Conservation (phyloP, 1,140 invertebrate genomes). For the Formica selysi region DNA sequence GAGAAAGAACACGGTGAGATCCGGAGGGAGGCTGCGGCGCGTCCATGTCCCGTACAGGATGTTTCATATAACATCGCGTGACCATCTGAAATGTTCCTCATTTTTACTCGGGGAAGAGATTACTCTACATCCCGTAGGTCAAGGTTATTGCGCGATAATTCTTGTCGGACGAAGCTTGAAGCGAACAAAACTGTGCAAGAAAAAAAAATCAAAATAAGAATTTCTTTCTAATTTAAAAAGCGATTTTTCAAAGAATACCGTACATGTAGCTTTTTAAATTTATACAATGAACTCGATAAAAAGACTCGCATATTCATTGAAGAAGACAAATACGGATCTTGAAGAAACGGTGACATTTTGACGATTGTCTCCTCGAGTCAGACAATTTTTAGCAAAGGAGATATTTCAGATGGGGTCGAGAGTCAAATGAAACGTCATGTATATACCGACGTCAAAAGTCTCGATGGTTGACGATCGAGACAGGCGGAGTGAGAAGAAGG, state of each 20-base stretch:
- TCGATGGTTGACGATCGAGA: conserved; percentile 12
- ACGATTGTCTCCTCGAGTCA: neutral
- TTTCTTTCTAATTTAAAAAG: neutral
- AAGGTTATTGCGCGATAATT: neutral
- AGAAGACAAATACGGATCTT: no score
- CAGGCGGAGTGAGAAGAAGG: conserved; percentile 15
- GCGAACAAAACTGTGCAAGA: neutral
- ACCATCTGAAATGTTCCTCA: no score
- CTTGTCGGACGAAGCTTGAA: neutral
- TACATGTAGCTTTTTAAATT: neutral
- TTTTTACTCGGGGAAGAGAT: neutral
- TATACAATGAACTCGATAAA: no score
- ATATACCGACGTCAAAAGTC: conserved; percentile 9
- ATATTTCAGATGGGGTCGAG: neutral
- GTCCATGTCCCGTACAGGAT: neutral
- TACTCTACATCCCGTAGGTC: neutral
- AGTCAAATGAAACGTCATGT: conserved; percentile 2
- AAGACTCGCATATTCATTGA: no score
- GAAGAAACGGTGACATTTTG: neutral
- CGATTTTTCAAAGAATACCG: neutral
- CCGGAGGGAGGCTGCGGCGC: neutral
- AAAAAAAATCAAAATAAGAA: neutral
- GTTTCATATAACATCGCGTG: neutral
- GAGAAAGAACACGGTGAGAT: neutral
- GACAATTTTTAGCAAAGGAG: neutral